phyloP scores from a whole-genome alignment of 1,140 invertebrate species.

The Penaeus indicus region DNA sequence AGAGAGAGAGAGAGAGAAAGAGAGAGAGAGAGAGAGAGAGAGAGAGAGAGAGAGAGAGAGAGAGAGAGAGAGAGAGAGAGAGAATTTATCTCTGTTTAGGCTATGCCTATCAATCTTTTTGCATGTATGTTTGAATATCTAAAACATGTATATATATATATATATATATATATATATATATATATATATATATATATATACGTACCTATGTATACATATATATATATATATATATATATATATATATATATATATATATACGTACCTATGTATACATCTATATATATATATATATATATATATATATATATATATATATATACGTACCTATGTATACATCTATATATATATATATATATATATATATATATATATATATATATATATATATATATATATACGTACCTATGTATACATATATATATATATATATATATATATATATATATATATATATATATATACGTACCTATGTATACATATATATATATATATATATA shows the following conservation, averaged over 20 bases:
- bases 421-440: conserved; percentile 34
- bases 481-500: background rate
- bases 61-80: background rate
- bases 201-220: conserved; percentile 2
- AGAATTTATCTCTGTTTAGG: too few species aligned
- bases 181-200: conserved; percentile 29
- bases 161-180: conserved; percentile 14
- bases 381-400: background rate
- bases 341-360: background rate
- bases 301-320: background rate
- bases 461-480: conserved; percentile 2
- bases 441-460: conserved; percentile 29
- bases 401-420: background rate
- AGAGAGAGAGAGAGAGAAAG: background rate
- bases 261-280: background rate
- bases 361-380: conserved; percentile 30
- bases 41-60: background rate
- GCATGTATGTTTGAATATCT: too few species aligned
- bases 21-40: background rate
- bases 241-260: background rate
- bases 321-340: background rate
- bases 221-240: background rate
- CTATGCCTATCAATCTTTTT: too few species aligned
- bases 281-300: conserved; percentile 2
- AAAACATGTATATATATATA: background rate